Conservation (phyloP, 1,140 invertebrate genomes). For the Drosophila quadrilineata region DNA sequence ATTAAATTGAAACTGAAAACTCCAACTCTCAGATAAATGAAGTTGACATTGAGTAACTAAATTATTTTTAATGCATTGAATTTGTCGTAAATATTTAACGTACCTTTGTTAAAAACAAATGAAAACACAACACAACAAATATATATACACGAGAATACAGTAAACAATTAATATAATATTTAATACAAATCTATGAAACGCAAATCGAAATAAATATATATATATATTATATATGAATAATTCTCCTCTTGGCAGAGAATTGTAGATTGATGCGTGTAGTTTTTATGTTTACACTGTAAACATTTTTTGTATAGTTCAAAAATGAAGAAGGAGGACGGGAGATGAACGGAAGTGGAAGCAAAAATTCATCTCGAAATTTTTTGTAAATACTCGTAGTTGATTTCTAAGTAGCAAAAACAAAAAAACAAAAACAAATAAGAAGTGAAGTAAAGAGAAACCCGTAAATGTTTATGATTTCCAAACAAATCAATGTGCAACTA, state of each 20-base stretch:
- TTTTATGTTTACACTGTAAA: slow-evolving; percentile 69
- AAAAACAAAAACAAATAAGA: slow-evolving; percentile 4
- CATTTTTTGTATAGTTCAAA: slow-evolving; percentile 74
- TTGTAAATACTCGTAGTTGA: slow-evolving; percentile 79
- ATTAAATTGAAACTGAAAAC: slow-evolving; percentile 31
- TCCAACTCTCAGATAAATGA: not conserved
- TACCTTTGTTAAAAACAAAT: slow-evolving; percentile 81
- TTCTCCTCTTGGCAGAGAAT: slow-evolving; percentile 23
- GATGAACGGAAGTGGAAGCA: not conserved
- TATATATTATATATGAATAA: slow-evolving; percentile 11
- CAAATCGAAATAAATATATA: slow-evolving; percentile 33
- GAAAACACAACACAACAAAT: slow-evolving; percentile 20
- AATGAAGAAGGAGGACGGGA: not conserved
- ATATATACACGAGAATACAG: slow-evolving; percentile 14
- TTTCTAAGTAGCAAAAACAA: slow-evolving; percentile 72
- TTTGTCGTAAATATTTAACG: slow-evolving; percentile 79
- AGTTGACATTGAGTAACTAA: slow-evolving; percentile 42
- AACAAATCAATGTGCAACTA: slow-evolving; percentile 66
- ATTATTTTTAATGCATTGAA: slow-evolving; percentile 80
- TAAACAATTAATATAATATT: slow-evolving; percentile 14
- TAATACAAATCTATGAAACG: slow-evolving; percentile 55
- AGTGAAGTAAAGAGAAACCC: slow-evolving; percentile 12
- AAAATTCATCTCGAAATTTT: slow-evolving; percentile 44
- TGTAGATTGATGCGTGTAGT: slow-evolving; percentile 55
- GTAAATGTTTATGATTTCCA: slow-evolving; percentile 69